Evolutionary conservation across 2,888 invertebrate genomes (phyloP), one percentile per base, ranked within the genome.

Genomic region (Abscondita cerata): DNA sequence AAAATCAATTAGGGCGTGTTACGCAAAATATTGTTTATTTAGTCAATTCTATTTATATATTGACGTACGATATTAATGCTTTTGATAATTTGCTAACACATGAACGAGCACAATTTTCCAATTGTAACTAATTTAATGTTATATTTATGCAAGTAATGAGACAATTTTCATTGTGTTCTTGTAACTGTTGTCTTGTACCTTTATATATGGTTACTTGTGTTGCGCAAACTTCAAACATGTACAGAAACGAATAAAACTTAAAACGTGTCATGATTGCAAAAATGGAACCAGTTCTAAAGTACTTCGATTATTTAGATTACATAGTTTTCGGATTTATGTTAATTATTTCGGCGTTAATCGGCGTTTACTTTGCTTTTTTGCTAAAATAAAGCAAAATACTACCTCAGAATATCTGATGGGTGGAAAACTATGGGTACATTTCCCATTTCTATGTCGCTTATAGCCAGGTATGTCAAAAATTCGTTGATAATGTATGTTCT

Each of bases 401-500:
- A 89, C 90, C 0, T 79, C 85, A 15, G 90, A 91, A 71, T 91
- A 90, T 71, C 82, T 91, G 57, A 87, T 90, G 83, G 91, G 90
- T 4, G 89, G 90, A 16, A 89, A 73, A 88, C 86, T 8, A 90
- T 91, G 89, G 88, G 89, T n/a, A 86, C 90, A 70, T 87, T 90
- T 70, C 90, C 90, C 0, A 89, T 91, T 73, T 89, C 90, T 52
- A 89, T 90, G 89, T 90, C 90, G 11, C 80, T 91, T 60, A 89
- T 91, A 68, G 89, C 90, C 72, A 90, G 90, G 90, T 90, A 84
- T 80, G 71, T 20, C 16, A 18, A 34, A 34, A 25, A n/a, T n/a
- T n/a, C n/a, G n/a, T n/a, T n/a, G n/a, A n/a, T n/a, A n/a, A n/a
- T n/a, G n/a, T n/a, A n/a, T n/a, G n/a, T n/a, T n/a, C n/a, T n/a